Conservation (phyloP, 2,888 invertebrate genomes). For the Neoitamus cyanurus region DNA sequence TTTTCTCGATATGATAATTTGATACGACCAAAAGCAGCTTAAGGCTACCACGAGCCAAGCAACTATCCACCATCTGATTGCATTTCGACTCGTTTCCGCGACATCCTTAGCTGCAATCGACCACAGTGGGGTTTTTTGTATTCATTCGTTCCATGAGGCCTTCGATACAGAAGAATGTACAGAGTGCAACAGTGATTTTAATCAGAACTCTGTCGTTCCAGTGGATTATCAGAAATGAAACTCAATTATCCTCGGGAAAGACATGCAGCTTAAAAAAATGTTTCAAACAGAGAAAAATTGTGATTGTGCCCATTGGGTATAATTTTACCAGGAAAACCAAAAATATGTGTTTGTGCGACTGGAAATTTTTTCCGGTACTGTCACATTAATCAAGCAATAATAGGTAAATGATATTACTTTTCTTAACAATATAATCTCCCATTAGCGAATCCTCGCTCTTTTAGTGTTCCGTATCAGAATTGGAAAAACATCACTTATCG, state of each 20-base stretch:
- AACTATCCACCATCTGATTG: neutral
- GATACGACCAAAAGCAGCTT: neutral
- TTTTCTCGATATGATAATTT: neutral
- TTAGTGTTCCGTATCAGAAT: too few species aligned
- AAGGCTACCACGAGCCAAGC: neutral
- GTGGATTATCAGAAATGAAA: neutral
- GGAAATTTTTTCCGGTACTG: too few species aligned
- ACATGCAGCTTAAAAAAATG: neutral
- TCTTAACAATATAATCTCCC: too few species aligned
- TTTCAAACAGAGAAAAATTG: neutral
- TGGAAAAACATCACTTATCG: too few species aligned
- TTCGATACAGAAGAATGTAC: neutral
- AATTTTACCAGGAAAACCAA: neutral
- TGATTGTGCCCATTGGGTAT: neutral
- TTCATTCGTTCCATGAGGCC: neutral
- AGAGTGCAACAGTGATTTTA: neutral
- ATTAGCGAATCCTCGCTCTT: too few species aligned
- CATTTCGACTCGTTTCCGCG: neutral
- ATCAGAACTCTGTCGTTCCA: neutral
- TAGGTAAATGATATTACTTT: too few species aligned
- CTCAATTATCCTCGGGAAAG: neutral
- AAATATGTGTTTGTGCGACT: too few species aligned
- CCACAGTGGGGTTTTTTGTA: neutral
- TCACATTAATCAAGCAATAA: too few species aligned
- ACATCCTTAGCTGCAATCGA: neutral